Evolutionary conservation across 2,888 invertebrate genomes (phyloP).

Genomic region (Eupelmus urozonus): DNA sequence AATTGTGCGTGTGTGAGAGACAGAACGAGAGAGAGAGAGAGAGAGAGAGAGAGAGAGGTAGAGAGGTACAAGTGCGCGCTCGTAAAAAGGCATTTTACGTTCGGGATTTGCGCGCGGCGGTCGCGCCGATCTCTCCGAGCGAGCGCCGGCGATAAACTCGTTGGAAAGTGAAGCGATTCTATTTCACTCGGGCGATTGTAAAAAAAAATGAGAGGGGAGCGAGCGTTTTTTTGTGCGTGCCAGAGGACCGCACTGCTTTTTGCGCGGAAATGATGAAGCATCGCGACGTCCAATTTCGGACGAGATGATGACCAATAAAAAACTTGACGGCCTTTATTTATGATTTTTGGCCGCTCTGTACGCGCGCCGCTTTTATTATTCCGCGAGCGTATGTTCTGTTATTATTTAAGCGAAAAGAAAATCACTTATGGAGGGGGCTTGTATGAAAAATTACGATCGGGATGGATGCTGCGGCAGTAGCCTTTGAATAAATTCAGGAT

Average conservation of each 20-base stretch:
- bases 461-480: no score
- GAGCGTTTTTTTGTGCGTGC: no score
- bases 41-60: conserved; percentile 19
- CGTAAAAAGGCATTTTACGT: conserved; percentile 50
- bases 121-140: no score
- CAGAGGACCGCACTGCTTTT: conserved; percentile 14
- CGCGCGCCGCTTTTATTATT: conserved; percentile 35
- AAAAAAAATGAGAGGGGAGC: conserved; percentile 29
- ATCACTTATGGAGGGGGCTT: no score
- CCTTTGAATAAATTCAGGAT: no score
- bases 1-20: not conserved
- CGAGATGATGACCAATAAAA: conserved; percentile 55
- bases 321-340: conserved; percentile 47
- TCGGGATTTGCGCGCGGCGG: conserved; percentile 26
- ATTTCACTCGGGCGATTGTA: conserved; percentile 56
- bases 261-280: conserved; percentile 42
- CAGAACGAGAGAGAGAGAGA: no score
- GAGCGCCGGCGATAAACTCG: conserved; percentile 57
- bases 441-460: no score
- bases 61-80: conserved; percentile 31
- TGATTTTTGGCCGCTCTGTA: conserved; percentile 18
- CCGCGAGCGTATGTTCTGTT: not conserved
- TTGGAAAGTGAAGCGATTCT: conserved; percentile 56
- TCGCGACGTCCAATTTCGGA: conserved; percentile 52
- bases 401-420: conserved; percentile 32